These are phyloP conservation scores for Drosophila aldrichi DNA, from an alignment of 2,888 invertebrate genomes.

Conservation along the genomic window DNA sequence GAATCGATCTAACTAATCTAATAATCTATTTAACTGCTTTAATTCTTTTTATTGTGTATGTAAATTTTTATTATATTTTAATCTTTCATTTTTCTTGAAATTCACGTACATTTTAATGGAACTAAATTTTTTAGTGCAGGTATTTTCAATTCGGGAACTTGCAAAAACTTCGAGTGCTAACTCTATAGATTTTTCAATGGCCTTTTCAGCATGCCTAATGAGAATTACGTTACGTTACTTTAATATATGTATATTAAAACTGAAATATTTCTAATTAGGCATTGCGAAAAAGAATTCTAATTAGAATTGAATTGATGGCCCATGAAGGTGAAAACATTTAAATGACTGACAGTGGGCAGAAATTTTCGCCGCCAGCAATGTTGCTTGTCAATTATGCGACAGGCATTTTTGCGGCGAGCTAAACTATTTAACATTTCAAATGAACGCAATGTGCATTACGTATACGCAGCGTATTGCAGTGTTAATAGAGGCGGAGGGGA, in stretches of 20 bases:
- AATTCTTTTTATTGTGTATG: not conserved
- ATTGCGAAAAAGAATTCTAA: not conserved
- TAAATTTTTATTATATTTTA: not conserved
- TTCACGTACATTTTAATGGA: not conserved
- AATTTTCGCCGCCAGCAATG: not conserved
- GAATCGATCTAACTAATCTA: no score
- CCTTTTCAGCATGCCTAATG: not conserved
- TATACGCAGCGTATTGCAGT: constrained; percentile 49
- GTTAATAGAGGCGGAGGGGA: not conserved
- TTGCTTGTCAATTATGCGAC: constrained; percentile 54
- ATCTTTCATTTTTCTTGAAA: not conserved
- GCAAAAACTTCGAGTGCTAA: no score
- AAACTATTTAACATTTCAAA: constrained; percentile 78
- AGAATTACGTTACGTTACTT: not conserved
- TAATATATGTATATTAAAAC: not conserved
- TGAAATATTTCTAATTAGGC: not conserved
- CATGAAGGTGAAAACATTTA: constrained; percentile 65
- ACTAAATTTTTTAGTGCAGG: not conserved
- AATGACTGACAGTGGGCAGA: constrained; percentile 54
- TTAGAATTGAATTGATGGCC: constrained; percentile 16
- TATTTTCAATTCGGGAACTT: not conserved
- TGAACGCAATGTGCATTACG: constrained; percentile 51
- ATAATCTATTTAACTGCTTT: no score
- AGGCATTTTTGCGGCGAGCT: constrained; percentile 61
- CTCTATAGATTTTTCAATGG: no score